Conservation (phyloP, 2,888 invertebrate species). For the Quadriops clusia region DNA sequence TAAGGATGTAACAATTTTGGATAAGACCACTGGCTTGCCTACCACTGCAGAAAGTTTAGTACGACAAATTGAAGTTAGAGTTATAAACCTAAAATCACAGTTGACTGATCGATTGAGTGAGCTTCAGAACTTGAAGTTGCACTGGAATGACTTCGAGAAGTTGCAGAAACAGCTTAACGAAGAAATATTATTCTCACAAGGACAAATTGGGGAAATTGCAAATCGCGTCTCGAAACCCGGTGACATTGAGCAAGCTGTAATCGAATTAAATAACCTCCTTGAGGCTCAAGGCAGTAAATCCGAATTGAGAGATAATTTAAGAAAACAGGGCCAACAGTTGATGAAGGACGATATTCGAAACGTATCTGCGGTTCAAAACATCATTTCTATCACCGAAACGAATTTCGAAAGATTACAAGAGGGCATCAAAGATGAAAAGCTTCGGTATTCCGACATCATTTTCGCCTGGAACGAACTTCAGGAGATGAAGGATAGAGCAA, state of each 20-base stretch:
- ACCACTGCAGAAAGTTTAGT: slow-evolving; percentile 61
- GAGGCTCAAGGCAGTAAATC: slow-evolving; percentile 47
- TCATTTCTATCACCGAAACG: slow-evolving; percentile 62
- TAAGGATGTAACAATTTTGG: slow-evolving; percentile 54
- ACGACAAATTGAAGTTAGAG: slow-evolving; percentile 59
- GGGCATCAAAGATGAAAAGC: slow-evolving; percentile 59
- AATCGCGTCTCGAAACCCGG: slow-evolving; percentile 38
- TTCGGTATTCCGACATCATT: slow-evolving; percentile 60
- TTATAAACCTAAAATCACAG: slow-evolving; percentile 53
- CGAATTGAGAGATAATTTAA: slow-evolving; percentile 56
- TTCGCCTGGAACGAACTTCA: slow-evolving; percentile 63
- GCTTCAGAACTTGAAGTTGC: slow-evolving; percentile 57
- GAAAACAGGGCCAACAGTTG: slow-evolving; percentile 64
- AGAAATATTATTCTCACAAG: slow-evolving; percentile 49
- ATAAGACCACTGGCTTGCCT: slow-evolving; percentile 57
- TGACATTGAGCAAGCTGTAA: slow-evolving; percentile 39
- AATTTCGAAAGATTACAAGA: slow-evolving; percentile 72
- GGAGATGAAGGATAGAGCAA: slow-evolving; percentile 58
- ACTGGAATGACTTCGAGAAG: slow-evolving; percentile 68
- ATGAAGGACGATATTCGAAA: slow-evolving; percentile 75
- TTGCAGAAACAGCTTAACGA: slow-evolving; percentile 59
- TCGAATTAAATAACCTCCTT: slow-evolving; percentile 41
- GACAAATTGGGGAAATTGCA: slow-evolving; percentile 45
- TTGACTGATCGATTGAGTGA: slow-evolving; percentile 54
- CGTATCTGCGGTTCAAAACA: slow-evolving; percentile 68